Evolutionary conservation across 2,113 vertebrate species (phyloP).

Genomic region (Patagioenas fasciata): DNA sequence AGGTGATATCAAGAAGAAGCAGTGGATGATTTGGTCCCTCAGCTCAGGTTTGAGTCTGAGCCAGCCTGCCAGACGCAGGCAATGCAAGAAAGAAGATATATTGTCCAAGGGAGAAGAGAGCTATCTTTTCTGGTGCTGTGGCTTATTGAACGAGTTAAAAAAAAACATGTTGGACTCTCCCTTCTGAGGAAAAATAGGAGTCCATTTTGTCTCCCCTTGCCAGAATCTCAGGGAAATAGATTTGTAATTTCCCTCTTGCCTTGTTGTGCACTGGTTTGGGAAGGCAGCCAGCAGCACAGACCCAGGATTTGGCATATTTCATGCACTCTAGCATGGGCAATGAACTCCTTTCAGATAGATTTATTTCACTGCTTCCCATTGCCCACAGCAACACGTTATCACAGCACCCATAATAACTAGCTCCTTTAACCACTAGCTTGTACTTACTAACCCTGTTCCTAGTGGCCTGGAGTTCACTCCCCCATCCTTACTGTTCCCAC

Average conservation of each 20-base stretch:
- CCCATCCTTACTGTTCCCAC: neutral
- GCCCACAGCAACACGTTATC: neutral
- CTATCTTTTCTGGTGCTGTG: neutral
- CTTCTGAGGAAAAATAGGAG: neutral
- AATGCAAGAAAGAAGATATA: neutral
- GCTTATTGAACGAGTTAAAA: neutral
- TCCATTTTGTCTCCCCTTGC: neutral
- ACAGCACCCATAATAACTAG: neutral
- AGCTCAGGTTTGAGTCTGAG: neutral
- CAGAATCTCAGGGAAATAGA: neutral
- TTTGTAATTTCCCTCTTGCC: neutral
- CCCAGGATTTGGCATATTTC: neutral
- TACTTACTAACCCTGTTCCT: neutral
- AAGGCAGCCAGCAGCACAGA: constrained; percentile 10
- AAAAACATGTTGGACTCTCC: neutral
- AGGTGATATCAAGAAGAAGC: neutral
- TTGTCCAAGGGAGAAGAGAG: neutral
- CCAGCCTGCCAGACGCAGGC: neutral
- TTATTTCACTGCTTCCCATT: constrained; percentile 4
- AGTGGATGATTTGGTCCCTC: neutral
- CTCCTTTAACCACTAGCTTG: neutral
- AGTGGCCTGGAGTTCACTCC: neutral
- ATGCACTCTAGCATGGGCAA: neutral
- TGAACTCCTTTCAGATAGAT: constrained; percentile 3
- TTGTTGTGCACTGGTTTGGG: neutral